Evolutionary conservation across 64 coral and sea anemone genomes (phyloP), one percentile per base, ranked within the genome.

Genomic region (Pachyseris speciosa): DNA sequence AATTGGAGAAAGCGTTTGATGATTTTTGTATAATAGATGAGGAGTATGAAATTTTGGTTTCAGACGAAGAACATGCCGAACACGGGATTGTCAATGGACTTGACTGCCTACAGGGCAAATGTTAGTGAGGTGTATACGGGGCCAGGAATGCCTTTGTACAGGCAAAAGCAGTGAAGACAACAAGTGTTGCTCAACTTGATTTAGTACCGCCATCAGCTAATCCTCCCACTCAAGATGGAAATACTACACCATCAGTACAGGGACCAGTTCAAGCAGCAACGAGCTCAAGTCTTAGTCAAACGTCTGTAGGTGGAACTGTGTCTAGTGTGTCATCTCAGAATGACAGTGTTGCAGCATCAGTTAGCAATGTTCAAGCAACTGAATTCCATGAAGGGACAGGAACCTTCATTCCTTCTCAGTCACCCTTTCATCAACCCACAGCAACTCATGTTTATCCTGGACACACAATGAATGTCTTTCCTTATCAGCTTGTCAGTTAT

Each of bases 21-120:
- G 86, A 89, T 49, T 94, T 94, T 83, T 94, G 85, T 60, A 25
- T 53, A 4, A 47, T 75, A 12, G 83, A 94, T 75, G 92, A 89
- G 58, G 92, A 94, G 31, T 94, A 64, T 68, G 92, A 94, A 81
- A 27, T 25, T 25, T 22, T 75, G 58, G 86, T 84, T 39, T 71
- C 63, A 4, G 22, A 83, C 59, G 86, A 89, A 88, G 55, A 51
- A 12, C 41, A 84, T 81, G 64, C 57, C 8, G 78, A 94, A 47
- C 86, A 94, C 57, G 40, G 65, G 12, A 51, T 78, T 31, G 88
- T 95, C 24, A 95, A 95, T 80, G 83, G 83, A 55, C 49, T 91
- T 32, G 67, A 42, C 50, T 34, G 85, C 72, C 0, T 91, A 91
- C 71, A 37, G 88, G 81, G 42, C 53, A 57, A 96, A 91, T 91